Conservation (phyloP, 2,888 invertebrate species). For the Sminthurinus aureus region DNA sequence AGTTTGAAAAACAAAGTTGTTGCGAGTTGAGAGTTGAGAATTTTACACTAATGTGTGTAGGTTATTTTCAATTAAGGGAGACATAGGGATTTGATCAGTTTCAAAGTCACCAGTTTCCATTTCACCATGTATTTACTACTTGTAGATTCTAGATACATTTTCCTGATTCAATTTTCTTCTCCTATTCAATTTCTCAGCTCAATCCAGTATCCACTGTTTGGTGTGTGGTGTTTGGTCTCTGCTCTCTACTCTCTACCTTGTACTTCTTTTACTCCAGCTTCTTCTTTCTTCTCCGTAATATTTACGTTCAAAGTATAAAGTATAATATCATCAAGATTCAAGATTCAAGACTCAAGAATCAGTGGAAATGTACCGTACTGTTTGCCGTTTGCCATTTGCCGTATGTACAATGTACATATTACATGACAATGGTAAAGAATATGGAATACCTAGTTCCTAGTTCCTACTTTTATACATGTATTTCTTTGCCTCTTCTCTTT, state of each 20-base stretch:
- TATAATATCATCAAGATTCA: no score
- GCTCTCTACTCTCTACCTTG: conserved; percentile 11
- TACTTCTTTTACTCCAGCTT: no score
- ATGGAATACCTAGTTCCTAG: neutral
- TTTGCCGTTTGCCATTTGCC: no score
- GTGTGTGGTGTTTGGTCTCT: conserved; percentile 32
- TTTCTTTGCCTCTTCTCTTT: neutral
- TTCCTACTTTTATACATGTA: neutral
- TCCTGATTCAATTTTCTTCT: conserved; percentile 57
- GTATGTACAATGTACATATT: no score
- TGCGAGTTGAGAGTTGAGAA: conserved; percentile 12
- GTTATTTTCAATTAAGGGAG: conserved; percentile 55
- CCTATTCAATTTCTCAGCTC: conserved; percentile 50
- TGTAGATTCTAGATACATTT: conserved; percentile 22
- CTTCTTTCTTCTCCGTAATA: no score
- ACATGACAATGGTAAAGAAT: neutral
- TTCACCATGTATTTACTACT: no score
- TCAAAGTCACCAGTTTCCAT: conserved; percentile 52
- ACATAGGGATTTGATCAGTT: conserved; percentile 50
- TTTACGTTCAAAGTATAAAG: no score
- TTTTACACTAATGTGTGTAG: conserved; percentile 45
- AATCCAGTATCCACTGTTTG: conserved; percentile 23
- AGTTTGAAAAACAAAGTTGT: neutral
- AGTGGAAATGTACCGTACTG: no score
- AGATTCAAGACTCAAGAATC: no score